Base-by-base conservation (phyloP, 2,888 invertebrate genomes). In the Atherix ibis region DNA sequence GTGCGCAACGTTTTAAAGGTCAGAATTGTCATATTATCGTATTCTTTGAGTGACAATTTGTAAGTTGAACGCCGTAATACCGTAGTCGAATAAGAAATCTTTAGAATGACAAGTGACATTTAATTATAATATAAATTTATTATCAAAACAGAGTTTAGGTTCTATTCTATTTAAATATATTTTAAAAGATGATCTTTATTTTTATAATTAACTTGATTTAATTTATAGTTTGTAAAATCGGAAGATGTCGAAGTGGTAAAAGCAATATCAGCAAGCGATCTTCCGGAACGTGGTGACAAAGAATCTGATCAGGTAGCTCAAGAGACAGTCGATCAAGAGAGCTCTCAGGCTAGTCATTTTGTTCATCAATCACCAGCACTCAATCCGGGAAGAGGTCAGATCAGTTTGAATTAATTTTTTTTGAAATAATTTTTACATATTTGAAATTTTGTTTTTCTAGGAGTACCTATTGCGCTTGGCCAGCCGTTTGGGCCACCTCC, bases 241-340 rank as follows among this genome's bases (percentile, higher is more conserved):
- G 74, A 75, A 51, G 73, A 74, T 44, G 71, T 72, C 10, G 74
- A 75, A 48, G 72, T 73, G 14, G 70, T 73, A 9, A 73, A 75
- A 53, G 73, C 68, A 39, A 68, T 66, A 48, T 62, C 65, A 35
- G 71, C 52, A 13, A 68, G 68, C 31, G 58, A 62, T 38, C 55
- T 56, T 22, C 57, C 62, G 27, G 67, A 67, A 38, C 63, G 65
- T 46, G 67, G 73, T 39, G 70, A 65, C 42, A 78, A 80, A 38
- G 65, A 62, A 41, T 58, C 68, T 3, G 82, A 82, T 50, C 79
- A 81, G 53, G 63, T 81, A 39, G 77, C 81, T 3, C 65, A 80
- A 52, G 81, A 81, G 52, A 71, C 78, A 6, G 63, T 68, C 12
- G 78, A 77, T 41, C 70, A 78, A 44, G 73, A 73, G 24, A 22